These are phyloP conservation scores for Erpornis zantholeuca DNA, from an alignment of 2,113 vertebrate species.

Conservation along the genomic window DNA sequence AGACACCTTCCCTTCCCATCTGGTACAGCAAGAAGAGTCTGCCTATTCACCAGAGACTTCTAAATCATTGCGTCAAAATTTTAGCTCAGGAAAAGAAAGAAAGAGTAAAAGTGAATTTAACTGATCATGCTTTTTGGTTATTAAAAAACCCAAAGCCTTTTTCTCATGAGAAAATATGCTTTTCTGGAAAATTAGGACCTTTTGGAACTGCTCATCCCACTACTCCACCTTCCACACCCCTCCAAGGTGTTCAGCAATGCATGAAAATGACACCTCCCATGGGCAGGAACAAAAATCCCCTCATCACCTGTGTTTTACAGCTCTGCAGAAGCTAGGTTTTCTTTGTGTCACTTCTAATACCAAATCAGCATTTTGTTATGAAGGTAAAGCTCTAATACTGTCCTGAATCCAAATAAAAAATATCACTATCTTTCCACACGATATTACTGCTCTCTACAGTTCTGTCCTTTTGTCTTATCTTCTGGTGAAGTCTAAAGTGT, in stretches of 20 bases:
- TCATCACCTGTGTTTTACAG: accelerated
- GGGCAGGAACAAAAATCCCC: not conserved
- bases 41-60: not conserved
- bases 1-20: not conserved
- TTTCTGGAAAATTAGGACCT: not conserved
- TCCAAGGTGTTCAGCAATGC: not conserved
- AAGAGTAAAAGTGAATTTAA: not conserved
- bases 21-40: not conserved
- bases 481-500: not conserved
- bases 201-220: not conserved
- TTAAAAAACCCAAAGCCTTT: not conserved
- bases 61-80: not conserved
- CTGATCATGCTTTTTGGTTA: not conserved
- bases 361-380: not conserved
- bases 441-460: not conserved
- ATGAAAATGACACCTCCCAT: not conserved
- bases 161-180: not conserved
- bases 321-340: not conserved
- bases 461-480: not conserved
- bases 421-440: not conserved
- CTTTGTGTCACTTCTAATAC: not conserved
- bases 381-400: not conserved
- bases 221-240: accelerated
- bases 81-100: not conserved
- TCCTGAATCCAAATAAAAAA: not conserved